Conservation (phyloP, 2,797 vertebrate genomes). For the Capromys pilorides region DNA sequence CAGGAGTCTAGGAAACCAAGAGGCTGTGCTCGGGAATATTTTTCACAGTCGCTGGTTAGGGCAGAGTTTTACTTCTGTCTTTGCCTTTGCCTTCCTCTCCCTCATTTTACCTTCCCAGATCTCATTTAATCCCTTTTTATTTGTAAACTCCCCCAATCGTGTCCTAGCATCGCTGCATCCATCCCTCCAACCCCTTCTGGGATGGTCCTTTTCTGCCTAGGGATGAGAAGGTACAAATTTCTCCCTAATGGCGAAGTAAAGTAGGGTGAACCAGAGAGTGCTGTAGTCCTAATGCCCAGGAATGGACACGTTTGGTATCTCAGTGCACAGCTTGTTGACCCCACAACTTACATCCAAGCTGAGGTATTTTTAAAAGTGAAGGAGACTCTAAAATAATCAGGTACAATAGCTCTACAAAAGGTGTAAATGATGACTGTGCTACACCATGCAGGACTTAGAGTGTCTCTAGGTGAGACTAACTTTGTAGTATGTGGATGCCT, state of each 20-base stretch:
- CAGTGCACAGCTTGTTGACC: not conserved
- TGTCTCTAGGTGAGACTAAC: not conserved
- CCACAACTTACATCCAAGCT: not conserved
- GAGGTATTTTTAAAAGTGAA: not conserved
- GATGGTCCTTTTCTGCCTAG: not conserved
- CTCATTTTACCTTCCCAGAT: not conserved
- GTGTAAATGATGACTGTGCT: not conserved
- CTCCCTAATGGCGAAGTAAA: not conserved
- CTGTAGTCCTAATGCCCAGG: not conserved
- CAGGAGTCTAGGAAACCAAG: not conserved
- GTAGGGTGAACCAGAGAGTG: not conserved
- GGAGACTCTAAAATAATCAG: not conserved
- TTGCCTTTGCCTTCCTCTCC: not conserved
- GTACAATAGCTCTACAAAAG: not conserved
- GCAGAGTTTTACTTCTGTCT: not conserved
- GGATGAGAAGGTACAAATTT: not conserved
- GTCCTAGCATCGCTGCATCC: not conserved
- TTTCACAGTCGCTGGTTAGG: not conserved
- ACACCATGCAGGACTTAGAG: not conserved
- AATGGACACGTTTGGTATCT: not conserved
- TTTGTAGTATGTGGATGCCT: not conserved
- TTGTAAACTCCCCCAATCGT: not conserved
- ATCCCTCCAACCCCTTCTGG: not conserved
- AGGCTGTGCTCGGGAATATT: not conserved
- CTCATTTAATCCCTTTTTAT: slow-evolving; percentile 16